Base-by-base conservation (phyloP, 2,888 invertebrate species). In the Mythimna pallens region DNA sequence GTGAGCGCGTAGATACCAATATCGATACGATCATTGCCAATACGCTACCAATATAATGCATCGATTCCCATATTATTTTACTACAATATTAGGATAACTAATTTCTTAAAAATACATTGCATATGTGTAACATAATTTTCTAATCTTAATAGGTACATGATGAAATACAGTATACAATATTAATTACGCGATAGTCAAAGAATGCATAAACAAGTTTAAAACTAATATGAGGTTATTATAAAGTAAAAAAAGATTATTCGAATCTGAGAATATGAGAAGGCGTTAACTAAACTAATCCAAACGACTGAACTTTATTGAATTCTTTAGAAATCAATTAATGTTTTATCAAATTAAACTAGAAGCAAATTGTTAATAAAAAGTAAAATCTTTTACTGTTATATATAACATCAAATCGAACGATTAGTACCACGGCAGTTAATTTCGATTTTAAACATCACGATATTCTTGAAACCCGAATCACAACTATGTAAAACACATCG, bases 401-500 rank as follows among this genome's bases (percentile, higher is more conserved):
- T 71, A 25, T 10, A 72, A 70, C 65, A 71, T 84, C 69, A 71
- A 68, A 71, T 9, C 30, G 5, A 72, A 76, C 75, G 54, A 73
- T 71, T 75, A 78, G 65, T 73, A 70, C 50, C 22, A 12, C 17
- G 58, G 25, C 55, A 34, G 40, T 77, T 76, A 69, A 84, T 81
- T 78, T 67, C 40, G 65, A 43, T 70, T 64, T 75, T 57, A 22
- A 67, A 52, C 64, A 62, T 68, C 30, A 68, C 55, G 8, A 67
- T 50, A 34, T 52, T 80, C 36, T 70, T 70, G 34, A 72, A 83
- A 81, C 61, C 70, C 40, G 64, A 52, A 63, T 67, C 63, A 68
- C 70, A 47, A 66, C 30, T 82, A 78, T 78, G 73, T 76, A 52
- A 79, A 73, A 71, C 68, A 73, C 70, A 78, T 62, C 65, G 47